phyloP scores from a whole-genome alignment of 1,140 invertebrate species.

The Cepaea nemoralis region DNA sequence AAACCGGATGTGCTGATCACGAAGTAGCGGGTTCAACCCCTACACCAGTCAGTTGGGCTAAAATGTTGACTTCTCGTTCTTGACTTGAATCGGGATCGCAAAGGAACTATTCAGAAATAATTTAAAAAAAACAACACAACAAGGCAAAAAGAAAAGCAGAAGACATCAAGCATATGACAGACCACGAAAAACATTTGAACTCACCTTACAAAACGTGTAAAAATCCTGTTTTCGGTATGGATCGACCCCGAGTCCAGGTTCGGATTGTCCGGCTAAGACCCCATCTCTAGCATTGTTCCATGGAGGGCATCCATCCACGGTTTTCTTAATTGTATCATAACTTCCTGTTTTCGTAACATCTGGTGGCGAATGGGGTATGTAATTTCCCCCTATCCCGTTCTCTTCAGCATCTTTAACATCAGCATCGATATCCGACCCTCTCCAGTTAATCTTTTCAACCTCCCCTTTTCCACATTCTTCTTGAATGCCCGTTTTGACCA shows the following conservation, averaged over 20 bases:
- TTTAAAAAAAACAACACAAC: background rate
- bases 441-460: constrained; percentile 42
- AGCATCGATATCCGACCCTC: constrained; percentile 35
- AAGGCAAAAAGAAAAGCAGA: background rate
- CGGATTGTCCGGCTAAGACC: background rate
- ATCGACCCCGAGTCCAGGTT: constrained; percentile 30
- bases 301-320: background rate
- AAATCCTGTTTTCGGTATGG: constrained; percentile 51
- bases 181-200: background rate
- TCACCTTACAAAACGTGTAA: constrained; percentile 52
- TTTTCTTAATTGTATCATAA: constrained; percentile 43
- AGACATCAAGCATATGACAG: background rate
- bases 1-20: background rate
- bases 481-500: constrained; percentile 47
- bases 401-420: constrained; percentile 26
- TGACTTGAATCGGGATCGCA: background rate
- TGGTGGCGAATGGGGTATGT: constrained; percentile 28
- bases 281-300: constrained; percentile 2
- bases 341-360: constrained; percentile 27
- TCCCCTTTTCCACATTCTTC: constrained; percentile 48
- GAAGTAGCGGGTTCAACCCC: too few species aligned
- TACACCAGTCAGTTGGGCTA: too few species aligned
- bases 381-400: background rate
- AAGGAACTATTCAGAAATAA: background rate
- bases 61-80: too few species aligned